phyloP scores from a whole-genome alignment of 2,888 invertebrate species.

The Lasius fuliginosus region DNA sequence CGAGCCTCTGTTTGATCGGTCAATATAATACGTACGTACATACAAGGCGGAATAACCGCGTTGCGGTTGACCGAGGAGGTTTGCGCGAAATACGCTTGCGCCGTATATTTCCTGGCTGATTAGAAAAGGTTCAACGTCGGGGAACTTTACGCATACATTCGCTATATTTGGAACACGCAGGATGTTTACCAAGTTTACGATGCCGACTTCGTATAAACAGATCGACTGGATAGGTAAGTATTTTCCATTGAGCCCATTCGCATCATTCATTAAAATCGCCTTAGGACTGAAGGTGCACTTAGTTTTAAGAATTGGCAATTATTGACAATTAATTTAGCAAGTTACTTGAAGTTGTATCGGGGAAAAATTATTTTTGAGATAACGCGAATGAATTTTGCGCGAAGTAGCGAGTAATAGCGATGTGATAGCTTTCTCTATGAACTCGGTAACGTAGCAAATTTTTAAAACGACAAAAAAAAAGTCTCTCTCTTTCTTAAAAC shows the following conservation, averaged over 20 bases:
- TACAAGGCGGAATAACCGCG: slow-evolving; percentile 50
- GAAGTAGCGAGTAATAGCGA: neutral
- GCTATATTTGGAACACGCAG: neutral
- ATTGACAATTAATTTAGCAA: neutral
- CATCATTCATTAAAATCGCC: neutral
- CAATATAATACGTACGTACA: slow-evolving; percentile 56
- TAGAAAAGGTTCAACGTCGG: neutral
- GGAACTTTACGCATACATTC: neutral
- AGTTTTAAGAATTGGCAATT: neutral
- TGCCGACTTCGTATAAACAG: neutral
- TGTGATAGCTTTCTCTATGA: neutral
- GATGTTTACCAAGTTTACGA: neutral
- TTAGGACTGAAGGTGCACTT: neutral
- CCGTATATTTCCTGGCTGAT: slow-evolving; percentile 23
- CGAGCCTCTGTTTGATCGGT: slow-evolving; percentile 31
- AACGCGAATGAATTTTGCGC: neutral
- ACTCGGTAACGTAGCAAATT: neutral
- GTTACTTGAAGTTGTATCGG: neutral
- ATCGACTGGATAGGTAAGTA: neutral
- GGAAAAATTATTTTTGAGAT: neutral
- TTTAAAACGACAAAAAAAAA: neutral
- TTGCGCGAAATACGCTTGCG: slow-evolving; percentile 57
- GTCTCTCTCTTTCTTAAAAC: neutral
- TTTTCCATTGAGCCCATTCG: neutral
- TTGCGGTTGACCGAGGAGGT: slow-evolving; percentile 56